Evolutionary conservation across 2,797 vertebrate genomes (phyloP), one percentile per base, ranked within the genome.

Genomic region (Lepilemur septentrionalis): DNA sequence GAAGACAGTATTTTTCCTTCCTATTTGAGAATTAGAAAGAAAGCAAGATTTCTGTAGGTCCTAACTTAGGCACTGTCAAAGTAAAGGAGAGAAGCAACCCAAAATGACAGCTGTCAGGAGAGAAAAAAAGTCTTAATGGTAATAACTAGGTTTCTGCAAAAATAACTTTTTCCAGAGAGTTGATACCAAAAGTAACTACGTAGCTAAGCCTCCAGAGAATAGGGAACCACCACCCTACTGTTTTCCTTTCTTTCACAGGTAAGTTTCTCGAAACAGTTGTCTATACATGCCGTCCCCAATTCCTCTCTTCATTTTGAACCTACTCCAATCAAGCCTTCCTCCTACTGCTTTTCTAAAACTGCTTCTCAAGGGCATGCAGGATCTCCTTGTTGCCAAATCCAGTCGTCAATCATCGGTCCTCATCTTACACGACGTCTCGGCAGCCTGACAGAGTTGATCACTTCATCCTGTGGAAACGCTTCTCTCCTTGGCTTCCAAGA

Each of bases 71-170:
- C 41, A 90, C 10, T 79, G 28, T 86, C 79, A 95, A 46, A 88
- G 43, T 22, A 76, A 81, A 75, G 28, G 35, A 93, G 17, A 38
- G 57, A 93, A 95, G 43, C 59, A 83, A 92, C 41, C 50, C 50
- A 82, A 86, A 96, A 96, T 89, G 95, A 96, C 63, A 95, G 89
- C 52, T 81, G 83, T 95, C 75, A 91, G 41, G 20, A 89, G 23
- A 57, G n/a, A 2, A 41, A 61, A 61, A 59, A 85, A 25, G 43
- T 30, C 75, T 83, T 63, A 92, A 76, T 43, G 59, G 55, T 69
- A 96, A 81, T 89, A 87, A 96, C 23, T 61, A 81, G 41, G 73
- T 85, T 85, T 96, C 88, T 90, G 28, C 67, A 95, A 93, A 97
- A 96, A 59, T 43, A 89, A 79, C 30, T 89, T 95, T 67, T 38